A percentile compares a stretch with the other conserved stretches of the same genome.
Evolutionary conservation across 1,140 invertebrate genomes (phyloP).

Genomic region (Melitaea cinxia): DNA sequence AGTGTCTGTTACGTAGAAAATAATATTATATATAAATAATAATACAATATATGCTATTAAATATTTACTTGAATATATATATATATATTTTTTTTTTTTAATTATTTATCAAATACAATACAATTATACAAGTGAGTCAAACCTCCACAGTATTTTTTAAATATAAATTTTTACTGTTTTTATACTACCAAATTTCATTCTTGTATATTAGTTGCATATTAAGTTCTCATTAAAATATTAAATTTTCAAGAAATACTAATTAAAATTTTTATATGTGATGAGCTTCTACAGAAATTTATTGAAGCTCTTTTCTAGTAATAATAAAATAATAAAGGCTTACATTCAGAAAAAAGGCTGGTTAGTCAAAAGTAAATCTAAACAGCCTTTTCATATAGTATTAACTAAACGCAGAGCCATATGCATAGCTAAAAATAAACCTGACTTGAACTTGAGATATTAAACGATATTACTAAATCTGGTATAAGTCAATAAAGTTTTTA

Average conservation of each 20-base stretch:
- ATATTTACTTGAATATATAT: too few relatives aligned
- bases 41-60: too few relatives aligned
- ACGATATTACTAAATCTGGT: not conserved
- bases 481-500: slow-evolving; percentile 10
- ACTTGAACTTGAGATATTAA: not conserved
- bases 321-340: not conserved
- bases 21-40: too few relatives aligned
- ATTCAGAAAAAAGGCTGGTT: slow-evolving; percentile 7
- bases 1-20: too few relatives aligned
- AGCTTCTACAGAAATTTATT: not conserved
- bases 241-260: not conserved
- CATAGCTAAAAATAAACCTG: not conserved
- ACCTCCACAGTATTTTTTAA: too few relatives aligned
- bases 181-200: not conserved
- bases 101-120: too few relatives aligned
- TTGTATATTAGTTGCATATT: not conserved
- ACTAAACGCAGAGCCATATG: not conserved
- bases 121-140: too few relatives aligned
- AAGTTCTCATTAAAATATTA: not conserved
- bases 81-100: too few relatives aligned
- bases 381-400: slow-evolving; percentile 7
- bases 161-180: too few relatives aligned
- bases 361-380: slow-evolving; percentile 5
- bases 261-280: not conserved
- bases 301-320: not conserved